Base-by-base conservation (phyloP, 2,888 invertebrate genomes). In the Congeria kusceri region DNA sequence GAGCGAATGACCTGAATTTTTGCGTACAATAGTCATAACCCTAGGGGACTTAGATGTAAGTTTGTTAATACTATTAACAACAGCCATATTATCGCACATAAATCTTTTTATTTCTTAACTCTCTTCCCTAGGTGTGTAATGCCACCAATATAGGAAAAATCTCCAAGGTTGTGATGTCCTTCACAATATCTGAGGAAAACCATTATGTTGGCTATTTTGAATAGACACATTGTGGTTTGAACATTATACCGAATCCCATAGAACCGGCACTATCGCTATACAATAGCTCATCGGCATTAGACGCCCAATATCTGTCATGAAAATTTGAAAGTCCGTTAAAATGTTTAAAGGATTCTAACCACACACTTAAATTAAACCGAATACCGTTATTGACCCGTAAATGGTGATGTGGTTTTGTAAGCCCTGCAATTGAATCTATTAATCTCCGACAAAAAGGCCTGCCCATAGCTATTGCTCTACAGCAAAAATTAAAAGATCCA, bases 371-470 rank as follows among this genome's bases (percentile, higher is more conserved):
- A 59, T 20, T 23, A 4, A 20, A 18, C 3, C 15, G 20, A 13
- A 59, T 59, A 15, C 27, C 27, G 3, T 5, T 20, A 23, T 20
- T 59, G 15, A 59, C 4, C 7, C 59, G 3, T 20, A 59, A n/a
- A 13, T 20, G 7, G 9, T 59, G 27, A 59, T 59, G 5, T 7
- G 59, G 23, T 20, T 25, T 5, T 18, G 3, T 18, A 23, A 59
- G 3, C 3, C 7, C 59, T n/a, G 23, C 7, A 3, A 27, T 59
- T 20, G 59, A 4, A 59, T 59, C 4, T 59, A 59, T 59, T 18
- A 59, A 27, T 23, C 59, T 23, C 59, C 59, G 20, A 27, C 59
- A 57, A 5, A 62, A 62, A 27, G 28, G 62, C n/a, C 32, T 23
- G n/a, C 32, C 62, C 3, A 27, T 20, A 59, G 27, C 27, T 20